Base-by-base conservation (phyloP, 2,797 vertebrate species). In the Antennarius maculatus region DNA sequence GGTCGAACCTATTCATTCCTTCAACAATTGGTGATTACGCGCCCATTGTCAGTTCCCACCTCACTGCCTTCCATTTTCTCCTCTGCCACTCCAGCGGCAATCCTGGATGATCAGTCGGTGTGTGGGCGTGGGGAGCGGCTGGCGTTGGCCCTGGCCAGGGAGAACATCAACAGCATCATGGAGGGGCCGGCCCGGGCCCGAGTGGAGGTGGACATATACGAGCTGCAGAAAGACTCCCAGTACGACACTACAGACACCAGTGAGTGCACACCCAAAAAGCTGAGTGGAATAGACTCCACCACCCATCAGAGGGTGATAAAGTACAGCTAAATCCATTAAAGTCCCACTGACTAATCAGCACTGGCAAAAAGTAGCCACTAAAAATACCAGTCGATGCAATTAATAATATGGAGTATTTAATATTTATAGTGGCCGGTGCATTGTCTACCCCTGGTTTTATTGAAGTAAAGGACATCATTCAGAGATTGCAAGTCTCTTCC, bases 191-290 rank as follows among this genome's bases (percentile, higher is more conserved):
- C 94, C 63, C 92, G 94, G 56, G 95, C 95, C 39, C 93, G 95
- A 2, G 95, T 97, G 69, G 96, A 97, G 82, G 96, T 98, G 72
- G 96, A 97, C 90, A 95, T 98, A 89, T 97, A 96, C 12, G 96
- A 98, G 89, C 92, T 97, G 77, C 95, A 96, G 84, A 95, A 93
- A 85, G 96, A 98, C 92, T 97, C 96, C 86, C 96, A 98, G 90
- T 98, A 98, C 76, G 95, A 97, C 92, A 96, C 96, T 71, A 97
- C 96, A 14, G 96, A 97, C 90, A 98, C 95, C 79, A 97, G 96
- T 98, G 88, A 95, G 95, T 92, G 53, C 34, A 46, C 16, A 58
- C 34, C 34, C 53, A 46, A 59, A 29, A 61, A 23, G 29, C 72
- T 16, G 62, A 65, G 46, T 62, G 29, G 50, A 58, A 47, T 29